phyloP scores from a whole-genome alignment of 2,888 invertebrate species.

The Drosophila trichaetosa region DNA sequence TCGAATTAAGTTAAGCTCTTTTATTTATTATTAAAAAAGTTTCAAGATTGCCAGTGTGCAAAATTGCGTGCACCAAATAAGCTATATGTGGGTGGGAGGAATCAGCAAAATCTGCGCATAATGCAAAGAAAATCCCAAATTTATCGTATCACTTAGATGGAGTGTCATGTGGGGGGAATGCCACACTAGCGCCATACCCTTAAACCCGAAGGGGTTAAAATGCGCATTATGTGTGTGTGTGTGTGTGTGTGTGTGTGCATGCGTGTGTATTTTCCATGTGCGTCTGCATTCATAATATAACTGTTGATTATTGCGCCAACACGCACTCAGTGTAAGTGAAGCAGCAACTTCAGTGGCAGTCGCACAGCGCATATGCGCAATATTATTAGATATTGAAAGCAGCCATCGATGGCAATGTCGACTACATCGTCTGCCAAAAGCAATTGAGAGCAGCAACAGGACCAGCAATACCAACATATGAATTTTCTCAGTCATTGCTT shows the following conservation, averaged over 20 bases:
- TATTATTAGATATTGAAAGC: slow-evolving; percentile 79
- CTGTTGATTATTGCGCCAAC: slow-evolving; percentile 81
- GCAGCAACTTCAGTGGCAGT: slow-evolving; percentile 39
- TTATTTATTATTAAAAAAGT: slow-evolving; percentile 82
- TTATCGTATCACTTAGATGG: slow-evolving; percentile 77
- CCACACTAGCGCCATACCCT: slow-evolving; percentile 3
- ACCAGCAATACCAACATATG: slow-evolving; percentile 71
- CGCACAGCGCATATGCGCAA: slow-evolving; percentile 74
- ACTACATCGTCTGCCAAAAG: slow-evolving; percentile 51
- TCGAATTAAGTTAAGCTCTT: slow-evolving; percentile 80
- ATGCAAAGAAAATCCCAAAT: slow-evolving; percentile 79
- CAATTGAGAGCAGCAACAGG: slow-evolving; percentile 75
- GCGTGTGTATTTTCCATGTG: slow-evolving; percentile 35
- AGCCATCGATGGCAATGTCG: slow-evolving; percentile 66
- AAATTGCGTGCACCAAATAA: slow-evolving; percentile 21
- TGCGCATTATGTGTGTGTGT: slow-evolving; percentile 60
- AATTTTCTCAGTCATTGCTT: slow-evolving; percentile 60
- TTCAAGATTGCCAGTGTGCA: slow-evolving; percentile 52
- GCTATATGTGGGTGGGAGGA: slow-evolving; percentile 41
- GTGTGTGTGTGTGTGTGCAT: slow-evolving; percentile 25
- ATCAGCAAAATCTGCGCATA: slow-evolving; percentile 73
- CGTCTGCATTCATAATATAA: slow-evolving; percentile 77
- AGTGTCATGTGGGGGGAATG: slow-evolving; percentile 62
- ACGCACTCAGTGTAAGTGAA: slow-evolving; percentile 73
- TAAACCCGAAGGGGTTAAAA: slow-evolving; percentile 66